Evolutionary conservation across 2,113 vertebrate genomes (phyloP).

Genomic region (Erythrocebus patas): DNA sequence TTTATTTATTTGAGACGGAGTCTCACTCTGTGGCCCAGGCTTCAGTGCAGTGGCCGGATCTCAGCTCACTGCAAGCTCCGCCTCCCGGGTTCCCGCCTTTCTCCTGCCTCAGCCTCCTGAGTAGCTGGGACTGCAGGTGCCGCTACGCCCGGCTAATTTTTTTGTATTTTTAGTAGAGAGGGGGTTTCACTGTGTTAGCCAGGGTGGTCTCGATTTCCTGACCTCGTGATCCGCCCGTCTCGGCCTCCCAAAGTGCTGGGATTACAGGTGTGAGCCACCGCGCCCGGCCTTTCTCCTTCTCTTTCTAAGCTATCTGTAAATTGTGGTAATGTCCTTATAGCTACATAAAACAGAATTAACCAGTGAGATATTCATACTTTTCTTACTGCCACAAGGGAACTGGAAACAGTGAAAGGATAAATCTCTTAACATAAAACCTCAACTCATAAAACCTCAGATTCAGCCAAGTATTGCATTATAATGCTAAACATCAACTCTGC

Average conservation of each 20-base stretch:
- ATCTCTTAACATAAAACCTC: background rate
- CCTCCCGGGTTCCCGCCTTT: too few relatives aligned
- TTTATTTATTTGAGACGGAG: too few relatives aligned
- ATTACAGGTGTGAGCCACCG: too few relatives aligned
- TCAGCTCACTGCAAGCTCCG: rapidly evolving
- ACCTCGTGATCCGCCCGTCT: too few relatives aligned
- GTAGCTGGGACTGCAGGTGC: rapidly evolving
- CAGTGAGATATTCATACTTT: background rate
- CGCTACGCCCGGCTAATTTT: too few relatives aligned
- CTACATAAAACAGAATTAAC: background rate
- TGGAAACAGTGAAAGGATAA: background rate
- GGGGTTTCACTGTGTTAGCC: too few relatives aligned
- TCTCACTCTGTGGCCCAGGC: rapidly evolving
- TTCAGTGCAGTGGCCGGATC: rapidly evolving
- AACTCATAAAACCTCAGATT: background rate
- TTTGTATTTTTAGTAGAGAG: too few relatives aligned
- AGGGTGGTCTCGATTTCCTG: too few relatives aligned
- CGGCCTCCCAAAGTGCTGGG: too few relatives aligned
- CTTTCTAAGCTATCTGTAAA: too few relatives aligned
- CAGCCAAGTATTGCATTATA: background rate
- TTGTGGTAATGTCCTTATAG: background rate
- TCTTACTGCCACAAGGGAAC: background rate
- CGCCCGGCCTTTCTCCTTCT: too few relatives aligned
- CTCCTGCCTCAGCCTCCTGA: too few relatives aligned
- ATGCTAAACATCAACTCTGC: background rate